Evolutionary conservation across 1,140 invertebrate species (phyloP).

Genomic region (Sitodiplosis mosellana): DNA sequence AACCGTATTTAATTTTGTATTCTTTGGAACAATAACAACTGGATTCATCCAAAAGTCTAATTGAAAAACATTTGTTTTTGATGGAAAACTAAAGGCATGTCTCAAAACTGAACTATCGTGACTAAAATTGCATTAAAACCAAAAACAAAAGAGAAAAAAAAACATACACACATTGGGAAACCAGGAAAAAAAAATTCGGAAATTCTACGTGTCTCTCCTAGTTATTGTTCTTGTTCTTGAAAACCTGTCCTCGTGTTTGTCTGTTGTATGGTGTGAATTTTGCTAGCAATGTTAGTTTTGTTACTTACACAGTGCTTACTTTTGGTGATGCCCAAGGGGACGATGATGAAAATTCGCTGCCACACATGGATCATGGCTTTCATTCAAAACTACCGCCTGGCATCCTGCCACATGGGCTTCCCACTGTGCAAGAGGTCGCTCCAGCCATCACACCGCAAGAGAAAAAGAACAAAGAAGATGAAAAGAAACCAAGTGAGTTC

Average conservation of each 20-base stretch:
- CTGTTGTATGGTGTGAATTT: slow-evolving; percentile 26
- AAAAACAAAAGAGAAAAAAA: neutral
- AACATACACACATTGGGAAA: neutral
- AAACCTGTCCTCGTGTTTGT: neutral
- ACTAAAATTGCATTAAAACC: neutral
- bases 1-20: no score
- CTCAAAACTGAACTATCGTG: neutral
- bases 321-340: slow-evolving; percentile 95
- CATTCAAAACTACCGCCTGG: slow-evolving; percentile 79
- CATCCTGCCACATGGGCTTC: slow-evolving; percentile 77
- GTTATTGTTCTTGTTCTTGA: neutral
- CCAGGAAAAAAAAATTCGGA: neutral
- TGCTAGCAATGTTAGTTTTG: slow-evolving; percentile 41
- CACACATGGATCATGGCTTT: slow-evolving; percentile 47
- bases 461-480: slow-evolving; percentile 53
- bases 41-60: no score
- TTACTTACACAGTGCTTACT: slow-evolving; percentile 94
- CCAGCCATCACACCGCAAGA: slow-evolving; percentile 67
- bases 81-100: no score
- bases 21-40: no score
- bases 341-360: slow-evolving; percentile 74
- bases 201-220: neutral
- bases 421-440: slow-evolving; percentile 86
- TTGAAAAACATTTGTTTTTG: no score
- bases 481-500: slow-evolving; percentile 40